Evolutionary conservation across 2,113 vertebrate genomes (phyloP), one percentile per base, ranked within the genome.

Genomic region (Rostratula benghalensis): DNA sequence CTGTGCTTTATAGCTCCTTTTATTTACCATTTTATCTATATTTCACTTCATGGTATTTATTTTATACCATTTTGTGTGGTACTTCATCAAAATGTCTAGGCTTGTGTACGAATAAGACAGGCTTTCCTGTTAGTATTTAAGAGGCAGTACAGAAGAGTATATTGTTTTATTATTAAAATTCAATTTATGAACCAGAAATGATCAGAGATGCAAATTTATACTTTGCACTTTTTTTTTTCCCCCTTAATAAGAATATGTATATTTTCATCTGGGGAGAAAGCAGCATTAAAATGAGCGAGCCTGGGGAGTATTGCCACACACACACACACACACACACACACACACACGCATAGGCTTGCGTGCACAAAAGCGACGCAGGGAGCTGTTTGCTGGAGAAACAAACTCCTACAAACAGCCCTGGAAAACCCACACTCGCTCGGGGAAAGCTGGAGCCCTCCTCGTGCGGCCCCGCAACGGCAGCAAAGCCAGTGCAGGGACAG

Each of bases 231-330:
- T 93, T 95, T 89, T 78, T 96, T 93, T 24, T 54, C 6, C 53
- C 87, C 53, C 87, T 94, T 96, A 93, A 95, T 57, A 85, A 97
- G 97, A 86, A 96, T 79, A 79, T 91, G 94, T 94, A 91, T 83
- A 80, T 91, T 83, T 96, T 67, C 91, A 90, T 95, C 94, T 91
- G 57, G 89, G 95, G 94, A 95, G 92, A 94, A 94, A 57, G 25
- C 48, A 70, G 91, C 73, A 97, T 95, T 95, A 95, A 85, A 73
- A 82, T 75, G 88, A 95, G 88, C 0, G 83, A 84, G 94, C 86
- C 92, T 64, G 68, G 97, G 96, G 93, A 97, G 75, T 51, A 61
- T 64, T 94, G 30, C 78, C 81, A 45, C 74, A 74, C 90, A 64
- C 77, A 79, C 46, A 75, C 11, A 23, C 76, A 16, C 64, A 43